phyloP scores from a whole-genome alignment of 2,888 invertebrate species.

The Hermaeophaga mercurialis region DNA sequence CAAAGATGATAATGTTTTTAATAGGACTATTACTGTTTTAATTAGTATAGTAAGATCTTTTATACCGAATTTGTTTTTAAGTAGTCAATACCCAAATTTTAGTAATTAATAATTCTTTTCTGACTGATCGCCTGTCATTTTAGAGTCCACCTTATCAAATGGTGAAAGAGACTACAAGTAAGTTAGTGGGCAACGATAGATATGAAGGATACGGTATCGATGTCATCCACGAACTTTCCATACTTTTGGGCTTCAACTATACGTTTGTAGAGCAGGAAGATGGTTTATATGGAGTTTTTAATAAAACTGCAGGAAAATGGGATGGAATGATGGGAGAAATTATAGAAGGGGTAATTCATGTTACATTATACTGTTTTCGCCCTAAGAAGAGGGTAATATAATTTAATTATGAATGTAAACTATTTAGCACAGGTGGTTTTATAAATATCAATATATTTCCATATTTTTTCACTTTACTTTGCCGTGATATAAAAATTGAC shows the following conservation, averaged over 20 bases:
- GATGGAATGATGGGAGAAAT: slow-evolving; percentile 78
- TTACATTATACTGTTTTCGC: too few species aligned
- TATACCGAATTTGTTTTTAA: too few species aligned
- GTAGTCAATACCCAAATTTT: neutral
- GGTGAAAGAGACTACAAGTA: slow-evolving; percentile 71
- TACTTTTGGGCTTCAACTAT: slow-evolving; percentile 81
- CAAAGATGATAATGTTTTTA: slow-evolving; percentile 66
- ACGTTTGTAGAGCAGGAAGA: slow-evolving; percentile 79
- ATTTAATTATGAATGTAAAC: too few species aligned
- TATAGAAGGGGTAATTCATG: slow-evolving; percentile 71
- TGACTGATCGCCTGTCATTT: slow-evolving; percentile 8
- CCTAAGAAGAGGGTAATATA: too few species aligned
- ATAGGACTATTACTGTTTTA: slow-evolving; percentile 72
- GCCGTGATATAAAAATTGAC: too few species aligned
- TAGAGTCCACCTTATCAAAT: slow-evolving; percentile 87
- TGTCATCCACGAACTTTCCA: slow-evolving; percentile 78
- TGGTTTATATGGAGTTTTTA: slow-evolving; percentile 73
- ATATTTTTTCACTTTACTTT: too few species aligned
- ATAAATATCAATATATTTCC: too few species aligned
- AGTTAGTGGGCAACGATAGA: slow-evolving; percentile 76
- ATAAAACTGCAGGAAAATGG: slow-evolving; percentile 68
- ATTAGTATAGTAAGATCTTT: slow-evolving; percentile 69
- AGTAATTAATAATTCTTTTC: neutral
- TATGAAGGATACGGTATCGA: slow-evolving; percentile 91
- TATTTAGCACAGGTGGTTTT: too few species aligned